Conservation (phyloP, 2,888 invertebrate genomes). For the Cryptus viduatorius region DNA sequence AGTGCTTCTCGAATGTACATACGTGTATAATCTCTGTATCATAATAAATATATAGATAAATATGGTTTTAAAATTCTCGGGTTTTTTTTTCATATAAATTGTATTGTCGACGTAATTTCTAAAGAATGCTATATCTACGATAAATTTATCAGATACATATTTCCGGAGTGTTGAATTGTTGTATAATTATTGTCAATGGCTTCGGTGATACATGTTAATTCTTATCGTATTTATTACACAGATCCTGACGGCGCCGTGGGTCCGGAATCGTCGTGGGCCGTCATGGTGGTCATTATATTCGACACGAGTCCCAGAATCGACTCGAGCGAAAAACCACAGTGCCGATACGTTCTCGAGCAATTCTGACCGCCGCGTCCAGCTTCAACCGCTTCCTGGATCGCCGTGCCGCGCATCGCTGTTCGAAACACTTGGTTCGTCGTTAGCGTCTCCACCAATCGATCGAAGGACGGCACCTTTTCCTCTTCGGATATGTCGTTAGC, state of each 20-base stretch:
- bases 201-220: slow-evolving; percentile 20
- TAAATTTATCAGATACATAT: neutral
- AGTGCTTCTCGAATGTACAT: slow-evolving; percentile 53
- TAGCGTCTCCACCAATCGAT: slow-evolving; percentile 79
- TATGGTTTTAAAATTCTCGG: slow-evolving; percentile 55
- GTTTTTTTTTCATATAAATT: neutral
- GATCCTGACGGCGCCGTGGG: slow-evolving; percentile 63
- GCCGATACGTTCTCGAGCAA: slow-evolving; percentile 85
- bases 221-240: slow-evolving; percentile 15
- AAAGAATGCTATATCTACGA: slow-evolving; percentile 2
- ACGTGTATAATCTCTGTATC: slow-evolving; percentile 59
- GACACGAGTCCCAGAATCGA: slow-evolving; percentile 80
- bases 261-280: slow-evolving; percentile 58
- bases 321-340: slow-evolving; percentile 85
- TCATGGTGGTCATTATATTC: slow-evolving; percentile 75
- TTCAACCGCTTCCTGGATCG: slow-evolving; percentile 86
- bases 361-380: slow-evolving; percentile 83
- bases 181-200: slow-evolving; percentile 48
- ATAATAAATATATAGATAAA: slow-evolving; percentile 66
- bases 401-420: slow-evolving; percentile 85
- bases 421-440: slow-evolving; percentile 81
- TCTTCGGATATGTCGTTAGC: slow-evolving; percentile 71
- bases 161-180: slow-evolving; percentile 1
- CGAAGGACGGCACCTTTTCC: slow-evolving; percentile 77
- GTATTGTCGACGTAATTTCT: slow-evolving; percentile 1